These are phyloP conservation scores for Aleiodes alternator DNA, from an alignment of 2,888 invertebrate genomes.

Conservation along the genomic window DNA sequence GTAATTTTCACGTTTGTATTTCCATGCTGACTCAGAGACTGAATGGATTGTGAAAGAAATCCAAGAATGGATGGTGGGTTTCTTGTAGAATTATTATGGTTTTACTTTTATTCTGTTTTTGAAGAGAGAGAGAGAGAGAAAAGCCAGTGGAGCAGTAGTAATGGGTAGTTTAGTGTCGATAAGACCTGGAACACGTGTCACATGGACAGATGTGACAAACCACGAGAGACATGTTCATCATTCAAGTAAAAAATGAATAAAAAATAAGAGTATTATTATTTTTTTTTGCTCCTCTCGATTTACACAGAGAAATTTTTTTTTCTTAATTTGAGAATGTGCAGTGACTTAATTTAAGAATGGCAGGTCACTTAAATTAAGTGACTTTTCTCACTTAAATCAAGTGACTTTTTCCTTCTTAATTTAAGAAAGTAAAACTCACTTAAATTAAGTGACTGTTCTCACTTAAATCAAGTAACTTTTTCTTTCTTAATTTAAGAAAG, in stretches of 20 bases:
- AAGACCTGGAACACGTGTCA: slow-evolving; percentile 23
- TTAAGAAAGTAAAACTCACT: too few species aligned
- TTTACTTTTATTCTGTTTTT: slow-evolving; percentile 8
- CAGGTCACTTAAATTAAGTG: too few species aligned
- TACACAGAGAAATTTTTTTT: too few species aligned
- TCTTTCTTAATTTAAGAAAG: too few species aligned
- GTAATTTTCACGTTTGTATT: background rate
- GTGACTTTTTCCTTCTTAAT: too few species aligned
- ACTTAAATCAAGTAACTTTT: too few species aligned
- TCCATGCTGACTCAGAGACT: slow-evolving; percentile 2
- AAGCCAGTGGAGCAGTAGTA: slow-evolving; percentile 14
- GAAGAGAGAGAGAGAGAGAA: background rate
- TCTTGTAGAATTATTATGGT: slow-evolving; percentile 4
- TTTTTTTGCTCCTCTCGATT: background rate
- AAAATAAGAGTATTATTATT: background rate
- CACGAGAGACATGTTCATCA: slow-evolving; percentile 14
- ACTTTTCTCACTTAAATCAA: too few species aligned
- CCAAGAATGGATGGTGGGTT: background rate
- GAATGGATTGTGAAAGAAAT: slow-evolving; percentile 12
- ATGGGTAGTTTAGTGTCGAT: slow-evolving; percentile 32
- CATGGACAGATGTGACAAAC: slow-evolving; percentile 15
- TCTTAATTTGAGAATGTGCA: too few species aligned
- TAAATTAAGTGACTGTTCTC: too few species aligned
- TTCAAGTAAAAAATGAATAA: background rate
- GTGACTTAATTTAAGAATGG: too few species aligned